Percentiles rank a stretch among this genome's conserved stretches.
phyloP scores from a whole-genome alignment of 2,888 invertebrate species.

The Galeopsomyia nigrocyanea region DNA sequence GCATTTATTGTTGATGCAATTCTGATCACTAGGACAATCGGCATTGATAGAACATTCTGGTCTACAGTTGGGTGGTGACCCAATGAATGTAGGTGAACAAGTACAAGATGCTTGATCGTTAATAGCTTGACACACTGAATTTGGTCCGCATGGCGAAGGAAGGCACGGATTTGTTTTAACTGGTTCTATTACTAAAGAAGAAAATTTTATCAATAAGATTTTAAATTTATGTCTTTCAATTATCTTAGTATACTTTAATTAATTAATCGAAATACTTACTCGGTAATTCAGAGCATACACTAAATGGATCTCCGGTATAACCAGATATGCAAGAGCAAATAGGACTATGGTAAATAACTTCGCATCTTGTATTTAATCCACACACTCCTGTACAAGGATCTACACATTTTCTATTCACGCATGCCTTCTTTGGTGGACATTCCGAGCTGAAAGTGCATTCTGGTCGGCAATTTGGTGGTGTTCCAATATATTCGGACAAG shows the following conservation, averaged over 20 bases:
- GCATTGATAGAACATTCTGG: constrained; percentile 75
- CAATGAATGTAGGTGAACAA: constrained; percentile 72
- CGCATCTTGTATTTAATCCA: constrained; percentile 83
- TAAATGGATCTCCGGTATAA: constrained; percentile 85
- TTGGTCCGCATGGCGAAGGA: constrained; percentile 73
- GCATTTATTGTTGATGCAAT: constrained; percentile 75
- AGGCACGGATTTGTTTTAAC: constrained; percentile 68
- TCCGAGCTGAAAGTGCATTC: constrained; percentile 87
- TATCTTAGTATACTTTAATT: not conserved
- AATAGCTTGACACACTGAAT: constrained; percentile 72
- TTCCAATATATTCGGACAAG: constrained; percentile 78
- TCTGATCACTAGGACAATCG: constrained; percentile 72
- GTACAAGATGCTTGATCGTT: constrained; percentile 73
- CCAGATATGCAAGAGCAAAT: constrained; percentile 82
- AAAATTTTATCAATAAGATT: not conserved
- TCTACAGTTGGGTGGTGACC: constrained; percentile 73
- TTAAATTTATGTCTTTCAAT: not conserved
- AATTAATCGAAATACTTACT: constrained; percentile 64
- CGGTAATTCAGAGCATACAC: constrained; percentile 71
- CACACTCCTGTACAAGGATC: constrained; percentile 86
- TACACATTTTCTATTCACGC: constrained; percentile 81
- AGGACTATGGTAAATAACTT: constrained; percentile 86
- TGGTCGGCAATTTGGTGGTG: constrained; percentile 83
- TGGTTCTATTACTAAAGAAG: not conserved
- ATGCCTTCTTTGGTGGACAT: constrained; percentile 82